Base-by-base conservation (phyloP, 2,113 vertebrate genomes). In the Bostrychus sinensis region DNA sequence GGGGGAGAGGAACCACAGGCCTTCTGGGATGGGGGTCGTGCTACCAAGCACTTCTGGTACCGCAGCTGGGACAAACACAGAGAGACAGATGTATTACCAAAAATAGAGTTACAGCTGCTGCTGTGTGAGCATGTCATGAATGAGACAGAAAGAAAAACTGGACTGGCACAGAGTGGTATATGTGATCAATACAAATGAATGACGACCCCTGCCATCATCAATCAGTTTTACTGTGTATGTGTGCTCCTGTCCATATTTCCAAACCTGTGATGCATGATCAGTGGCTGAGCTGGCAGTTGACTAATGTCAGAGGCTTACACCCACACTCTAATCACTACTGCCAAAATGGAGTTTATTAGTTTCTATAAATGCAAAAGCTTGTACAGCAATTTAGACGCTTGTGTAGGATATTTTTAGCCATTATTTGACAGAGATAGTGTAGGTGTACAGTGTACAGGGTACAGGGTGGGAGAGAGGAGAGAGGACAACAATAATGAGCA, bases 21-120 rank as follows among this genome's bases (percentile, higher is more conserved):
- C 75, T 96, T 97, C 90, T 96, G 96, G 4, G 95, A 95, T 2
- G 95, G 96, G 0, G 97, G 97, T 22, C 96, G 92, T 58, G 96
- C 96, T 20, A 98, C 96, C 81, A 99, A 89, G 83, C 97, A 99
- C 91, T 99, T 99, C 91, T 99, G 97, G 81, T 98, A 99, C 66
- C 96, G 93, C 65, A 99, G 74, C 96, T 98, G 91, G 37, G 11
- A 54, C 16, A 55, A 26, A 57, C 16, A 16, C 34, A 58, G 17
- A 41, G 34, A 67, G 43, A 38, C 19, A 53, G 48, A 50, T 1
- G 23, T 9, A 25, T 11, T 26, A 56, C 68, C 63, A 77, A 80
- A 72, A 77, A 73, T 2, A 54, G 8, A 67, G 56, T 67, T 76
- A 84, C 53, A 77, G 56, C 72, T 79, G 72, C 69, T 78, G 69